Evolutionary conservation across 2,797 vertebrate genomes (phyloP).

Genomic region (Neosalanx taihuensis): DNA sequence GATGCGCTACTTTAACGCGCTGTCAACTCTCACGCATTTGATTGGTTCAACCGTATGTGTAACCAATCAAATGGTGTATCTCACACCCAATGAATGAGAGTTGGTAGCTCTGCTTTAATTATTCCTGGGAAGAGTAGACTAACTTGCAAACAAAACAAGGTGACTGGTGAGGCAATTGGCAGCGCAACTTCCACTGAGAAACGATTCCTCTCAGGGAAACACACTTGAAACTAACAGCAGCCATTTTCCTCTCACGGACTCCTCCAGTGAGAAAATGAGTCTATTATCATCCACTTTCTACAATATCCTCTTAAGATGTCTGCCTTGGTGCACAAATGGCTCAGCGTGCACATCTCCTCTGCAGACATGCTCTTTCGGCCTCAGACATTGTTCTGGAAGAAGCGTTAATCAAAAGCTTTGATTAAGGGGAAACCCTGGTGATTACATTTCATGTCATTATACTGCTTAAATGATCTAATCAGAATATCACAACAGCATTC

Average conservation of each 20-base stretch:
- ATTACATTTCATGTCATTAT: constrained; percentile 12
- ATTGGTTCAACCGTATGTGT: no score
- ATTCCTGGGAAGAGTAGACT: constrained; percentile 8
- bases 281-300: background rate
- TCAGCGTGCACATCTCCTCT: constrained; percentile 5
- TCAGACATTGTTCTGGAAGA: background rate
- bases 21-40: no score
- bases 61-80: no score
- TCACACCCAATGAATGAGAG: no score
- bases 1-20: background rate
- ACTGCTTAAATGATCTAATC: constrained; percentile 9
- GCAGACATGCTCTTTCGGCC: background rate
- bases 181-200: no score
- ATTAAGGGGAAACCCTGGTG: background rate
- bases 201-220: background rate
- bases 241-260: background rate
- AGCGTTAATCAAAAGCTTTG: constrained; percentile 1
- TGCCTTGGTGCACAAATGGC: background rate
- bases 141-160: background rate
- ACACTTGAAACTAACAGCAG: background rate
- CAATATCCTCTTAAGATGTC: constrained; percentile 6
- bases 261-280: background rate
- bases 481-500: background rate
- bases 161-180: no score
- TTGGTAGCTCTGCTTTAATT: background rate